A percentile compares a stretch with the other conserved stretches of the same genome.
Conservation (phyloP, 2,888 invertebrate genomes). For the Nomada fabriciana region DNA sequence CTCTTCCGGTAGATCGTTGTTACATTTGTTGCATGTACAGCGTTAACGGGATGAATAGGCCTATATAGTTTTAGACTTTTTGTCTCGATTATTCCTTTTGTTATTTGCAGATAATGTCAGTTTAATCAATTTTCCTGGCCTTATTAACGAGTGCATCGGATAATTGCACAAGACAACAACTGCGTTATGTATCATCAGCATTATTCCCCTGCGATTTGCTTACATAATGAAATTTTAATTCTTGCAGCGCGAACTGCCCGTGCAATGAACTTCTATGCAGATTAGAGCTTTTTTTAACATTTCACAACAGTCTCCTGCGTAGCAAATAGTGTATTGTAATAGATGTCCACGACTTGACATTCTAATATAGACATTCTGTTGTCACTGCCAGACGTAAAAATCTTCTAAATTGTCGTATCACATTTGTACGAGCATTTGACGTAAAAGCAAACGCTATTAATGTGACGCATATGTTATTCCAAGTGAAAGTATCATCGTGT, state of each 20-base stretch:
- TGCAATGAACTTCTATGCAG: background rate
- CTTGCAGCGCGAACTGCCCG: background rate
- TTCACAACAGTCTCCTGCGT: background rate
- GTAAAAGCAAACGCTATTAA: background rate
- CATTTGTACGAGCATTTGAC: background rate
- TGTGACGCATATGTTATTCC: background rate
- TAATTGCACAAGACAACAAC: background rate
- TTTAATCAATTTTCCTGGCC: background rate
- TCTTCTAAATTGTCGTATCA: background rate
- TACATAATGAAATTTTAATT: conserved; percentile 28
- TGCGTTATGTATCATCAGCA: conserved; percentile 23
- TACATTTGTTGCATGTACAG: background rate
- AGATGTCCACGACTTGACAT: background rate
- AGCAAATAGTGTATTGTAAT: background rate
- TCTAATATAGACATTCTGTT: no score
- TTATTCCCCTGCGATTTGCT: conserved; percentile 13
- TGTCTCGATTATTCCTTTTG: background rate
- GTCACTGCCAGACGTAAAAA: background rate
- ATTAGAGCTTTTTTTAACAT: background rate
- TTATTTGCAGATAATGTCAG: background rate
- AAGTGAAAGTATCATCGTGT: background rate
- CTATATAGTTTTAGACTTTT: background rate
- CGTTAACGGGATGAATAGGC: background rate
- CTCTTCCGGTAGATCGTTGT: background rate
- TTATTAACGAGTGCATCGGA: background rate